Conservation (phyloP, 2,113 vertebrate genomes). For the Henicopernis longicauda region DNA sequence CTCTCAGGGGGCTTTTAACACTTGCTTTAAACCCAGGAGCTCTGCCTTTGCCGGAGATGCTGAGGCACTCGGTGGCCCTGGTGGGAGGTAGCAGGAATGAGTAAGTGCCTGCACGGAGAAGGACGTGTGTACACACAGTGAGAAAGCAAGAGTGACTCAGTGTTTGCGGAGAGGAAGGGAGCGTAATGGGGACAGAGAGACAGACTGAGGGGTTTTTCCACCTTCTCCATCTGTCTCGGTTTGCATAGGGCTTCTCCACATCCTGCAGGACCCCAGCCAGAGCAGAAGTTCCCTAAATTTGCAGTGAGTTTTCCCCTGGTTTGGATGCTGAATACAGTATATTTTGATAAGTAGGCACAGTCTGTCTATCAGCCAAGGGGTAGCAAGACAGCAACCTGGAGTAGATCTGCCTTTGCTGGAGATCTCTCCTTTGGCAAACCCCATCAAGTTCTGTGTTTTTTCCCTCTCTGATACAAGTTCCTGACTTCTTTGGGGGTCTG, state of each 20-base stretch:
- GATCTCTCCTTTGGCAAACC: not conserved
- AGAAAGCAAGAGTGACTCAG: conserved; percentile 33
- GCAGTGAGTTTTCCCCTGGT: not conserved
- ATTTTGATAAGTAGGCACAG: not conserved
- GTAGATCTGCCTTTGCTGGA: not conserved
- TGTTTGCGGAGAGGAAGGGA: not conserved
- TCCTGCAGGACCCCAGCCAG: not conserved
- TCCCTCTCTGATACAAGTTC: not conserved
- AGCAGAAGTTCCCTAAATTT: not conserved
- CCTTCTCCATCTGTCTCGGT: not conserved
- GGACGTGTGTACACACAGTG: not conserved
- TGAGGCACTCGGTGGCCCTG: not conserved
- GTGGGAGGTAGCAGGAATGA: conserved; percentile 19
- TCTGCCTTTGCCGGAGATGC: not conserved
- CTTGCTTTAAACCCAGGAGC: not conserved
- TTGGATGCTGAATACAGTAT: not conserved
- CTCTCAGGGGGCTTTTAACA: conserved; percentile 21
- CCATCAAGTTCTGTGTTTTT: not conserved
- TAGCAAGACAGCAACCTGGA: not conserved
- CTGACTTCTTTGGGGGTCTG: not conserved
- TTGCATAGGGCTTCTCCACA: not conserved
- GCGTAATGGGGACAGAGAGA: not conserved
- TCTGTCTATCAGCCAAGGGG: not conserved
- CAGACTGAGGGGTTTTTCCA: not conserved
- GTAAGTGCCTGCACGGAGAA: not conserved